Evolutionary conservation across 2,113 vertebrate species (phyloP), one percentile per base, ranked within the genome.

Genomic region (Hippocampus guttulatus): DNA sequence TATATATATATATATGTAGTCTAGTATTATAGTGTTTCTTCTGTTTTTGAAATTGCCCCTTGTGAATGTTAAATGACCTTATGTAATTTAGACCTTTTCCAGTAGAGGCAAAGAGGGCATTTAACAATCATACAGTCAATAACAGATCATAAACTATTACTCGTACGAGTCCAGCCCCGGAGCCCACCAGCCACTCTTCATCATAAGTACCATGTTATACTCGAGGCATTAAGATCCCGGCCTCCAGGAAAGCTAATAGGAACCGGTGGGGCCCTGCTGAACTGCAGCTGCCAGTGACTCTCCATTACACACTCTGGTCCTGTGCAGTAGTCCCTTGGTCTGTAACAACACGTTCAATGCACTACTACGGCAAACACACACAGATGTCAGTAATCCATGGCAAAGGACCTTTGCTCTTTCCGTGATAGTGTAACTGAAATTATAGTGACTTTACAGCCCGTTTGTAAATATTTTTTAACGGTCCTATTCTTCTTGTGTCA

Each of bases 21-120:
- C 81, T 76, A 79, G 76, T 81, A 15, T 77, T 77, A 80, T 51
- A 75, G 75, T 74, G 58, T 82, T 83, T 81, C 74, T 67, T 71
- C 75, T 73, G 23, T 77, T 79, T 76, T 79, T 87, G 82, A 88
- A 89, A 84, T 89, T 86, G 47, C 80, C 72, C 69, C 77, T 79
- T 84, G 74, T 85, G 73, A 79, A 75, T 74, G 75, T 68, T 80
- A 78, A 83, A 83, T 79, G 71, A 81, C 75, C 14, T 61, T 61
- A 18, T 76, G 87, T 74, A 84, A 75, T 78, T 74, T 68, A 73
- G 75, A 82, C 76, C 81, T 67, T 79, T 78, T 75, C 68, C 71
- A 69, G 27, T 69, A 65, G 47, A 78, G 79, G 75, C 75, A 75
- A 87, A 55, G 52, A 58, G 76, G 58, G 86, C 70, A 79, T 83